Base-by-base conservation (phyloP, 37 sponge, comb jelly and placozoan genomes). In the Diacarnus erythraeanus region DNA sequence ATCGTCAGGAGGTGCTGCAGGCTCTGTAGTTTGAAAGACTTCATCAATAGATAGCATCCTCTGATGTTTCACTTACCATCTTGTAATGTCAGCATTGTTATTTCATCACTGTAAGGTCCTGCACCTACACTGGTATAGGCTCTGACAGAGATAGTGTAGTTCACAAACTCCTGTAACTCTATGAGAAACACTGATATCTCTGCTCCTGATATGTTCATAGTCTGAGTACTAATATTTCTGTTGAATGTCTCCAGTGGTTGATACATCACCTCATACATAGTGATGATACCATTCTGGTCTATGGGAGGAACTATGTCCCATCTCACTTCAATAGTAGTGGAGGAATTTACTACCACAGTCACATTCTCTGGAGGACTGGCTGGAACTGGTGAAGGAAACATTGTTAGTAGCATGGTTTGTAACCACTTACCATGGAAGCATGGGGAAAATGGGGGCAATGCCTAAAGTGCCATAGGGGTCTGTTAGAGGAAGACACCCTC, bases 271-370 rank as follows among this genome's bases (percentile, higher is more conserved):
- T 64, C 65, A 29, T 77, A 77, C 23, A 41, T 30, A 41, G 31
- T 64, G 65, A 77, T 77, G 65, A 64, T 61, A 18, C 77, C 77
- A 64, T 64, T 77, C 44, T 36, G 41, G 29, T 77, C 71, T 21
- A 80, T 70, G 22, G 34, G 59, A 38, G 71, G 80, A 3, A 80
- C 71, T 37, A 30, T 39, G 36, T 69, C 71, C 80, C 80, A 80
- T 17, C 26, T 42, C 67, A 68, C 69, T 8, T 10, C 3, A 25
- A 83, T 77, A 8, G 21, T 10, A 30, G 82, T 72, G 30, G 82
- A 38, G n/a, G 82, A 81, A 3, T 30, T 22, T 6, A 43, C 21
- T n/a, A 71, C 33, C 18, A 60, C 38, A n/a, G 9, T 30, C 20
- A 75, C 76, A 75, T 75, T 75, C 8, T 20, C n/a, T 33, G 59